phyloP scores from a whole-genome alignment of 2,888 invertebrate species.

The Euzetes globulus region DNA sequence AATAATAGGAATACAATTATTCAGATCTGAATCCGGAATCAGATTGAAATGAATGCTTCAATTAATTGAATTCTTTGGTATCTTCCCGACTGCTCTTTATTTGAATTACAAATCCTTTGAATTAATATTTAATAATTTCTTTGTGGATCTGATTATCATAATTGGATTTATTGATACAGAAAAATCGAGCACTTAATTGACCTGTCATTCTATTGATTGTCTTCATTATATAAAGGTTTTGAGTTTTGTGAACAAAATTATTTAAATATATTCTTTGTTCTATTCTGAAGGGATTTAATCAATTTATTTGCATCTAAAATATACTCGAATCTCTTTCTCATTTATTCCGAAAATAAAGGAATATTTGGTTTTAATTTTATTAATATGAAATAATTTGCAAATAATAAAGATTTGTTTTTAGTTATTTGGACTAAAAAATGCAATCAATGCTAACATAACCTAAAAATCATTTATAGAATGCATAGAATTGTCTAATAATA shows the following conservation, averaged over 20 bases:
- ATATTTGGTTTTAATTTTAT: not conserved
- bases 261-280: no score
- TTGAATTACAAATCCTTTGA: no score
- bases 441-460: not conserved
- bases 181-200: constrained; percentile 7
- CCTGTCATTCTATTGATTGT: not conserved
- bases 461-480: not conserved
- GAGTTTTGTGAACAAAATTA: not conserved
- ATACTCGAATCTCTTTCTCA: no score
- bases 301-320: no score
- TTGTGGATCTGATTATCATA: not conserved
- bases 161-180: not conserved
- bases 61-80: no score
- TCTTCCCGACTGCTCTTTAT: no score
- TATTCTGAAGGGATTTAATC: no score
- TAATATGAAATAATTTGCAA: not conserved
- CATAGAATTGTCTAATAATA: not conserved
- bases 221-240: not conserved
- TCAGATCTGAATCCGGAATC: no score
- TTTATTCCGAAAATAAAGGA: no score
- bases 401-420: not conserved
- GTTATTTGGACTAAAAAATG: not conserved
- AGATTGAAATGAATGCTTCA: no score
- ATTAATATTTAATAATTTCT: no score
- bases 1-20: no score